These are phyloP conservation scores for Mercenaria mercenaria DNA, from an alignment of 1,140 invertebrate genomes.

Conservation along the genomic window DNA sequence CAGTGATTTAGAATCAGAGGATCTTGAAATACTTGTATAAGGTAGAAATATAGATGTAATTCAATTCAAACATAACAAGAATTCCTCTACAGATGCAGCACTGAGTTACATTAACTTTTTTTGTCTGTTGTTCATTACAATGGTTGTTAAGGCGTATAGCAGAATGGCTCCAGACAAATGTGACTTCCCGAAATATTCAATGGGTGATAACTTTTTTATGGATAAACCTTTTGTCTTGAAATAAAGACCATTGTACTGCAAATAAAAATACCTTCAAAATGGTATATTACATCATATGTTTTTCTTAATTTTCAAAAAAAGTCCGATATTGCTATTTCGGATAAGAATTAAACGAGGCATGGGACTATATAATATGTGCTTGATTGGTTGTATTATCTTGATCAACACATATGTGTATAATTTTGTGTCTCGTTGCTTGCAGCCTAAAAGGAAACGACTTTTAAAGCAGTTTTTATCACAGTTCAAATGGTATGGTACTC, in stretches of 20 bases:
- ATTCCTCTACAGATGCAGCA: neutral
- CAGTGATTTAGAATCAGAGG: neutral
- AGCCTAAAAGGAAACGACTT: too few species aligned
- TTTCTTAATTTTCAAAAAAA: constrained; percentile 5
- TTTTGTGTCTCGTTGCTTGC: too few species aligned
- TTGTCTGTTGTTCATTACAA: neutral
- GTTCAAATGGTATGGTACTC: too few species aligned
- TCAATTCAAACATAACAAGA: neutral
- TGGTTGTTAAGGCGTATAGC: neutral
- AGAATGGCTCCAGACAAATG: neutral
- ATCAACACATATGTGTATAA: too few species aligned
- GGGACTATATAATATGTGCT: too few species aligned
- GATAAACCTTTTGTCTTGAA: neutral
- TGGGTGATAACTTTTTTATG: neutral
- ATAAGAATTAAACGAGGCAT: too few species aligned
- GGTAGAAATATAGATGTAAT: neutral
- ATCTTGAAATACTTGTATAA: constrained; percentile 23
- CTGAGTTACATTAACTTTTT: neutral
- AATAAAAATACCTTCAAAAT: constrained; percentile 11
- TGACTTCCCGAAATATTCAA: neutral
- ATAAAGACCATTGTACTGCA: neutral
- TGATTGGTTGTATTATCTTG: too few species aligned
- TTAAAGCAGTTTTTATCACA: too few species aligned
- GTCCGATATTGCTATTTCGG: neutral
- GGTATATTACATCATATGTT: constrained; percentile 22